phyloP scores from a whole-genome alignment of 2,797 vertebrate species.

The Karalla daura region DNA sequence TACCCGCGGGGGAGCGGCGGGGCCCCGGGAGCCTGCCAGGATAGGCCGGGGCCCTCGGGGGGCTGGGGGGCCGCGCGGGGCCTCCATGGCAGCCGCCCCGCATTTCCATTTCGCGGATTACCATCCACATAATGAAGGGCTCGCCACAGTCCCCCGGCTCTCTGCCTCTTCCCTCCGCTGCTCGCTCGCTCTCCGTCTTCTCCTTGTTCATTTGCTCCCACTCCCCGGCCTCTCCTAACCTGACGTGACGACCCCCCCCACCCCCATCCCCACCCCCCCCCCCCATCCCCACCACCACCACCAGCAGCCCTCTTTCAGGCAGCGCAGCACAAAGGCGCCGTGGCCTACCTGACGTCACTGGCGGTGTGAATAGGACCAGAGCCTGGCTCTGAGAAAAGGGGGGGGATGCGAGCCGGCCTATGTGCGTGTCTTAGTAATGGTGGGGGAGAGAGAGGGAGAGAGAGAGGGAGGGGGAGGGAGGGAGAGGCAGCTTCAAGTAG shows the following conservation, averaged over 20 bases:
- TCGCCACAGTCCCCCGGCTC: slow-evolving; percentile 22
- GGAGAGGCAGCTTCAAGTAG: slow-evolving; percentile 47
- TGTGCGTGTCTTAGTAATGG: slow-evolving; percentile 17
- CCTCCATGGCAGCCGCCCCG: neutral
- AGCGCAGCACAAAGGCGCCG: slow-evolving; percentile 60
- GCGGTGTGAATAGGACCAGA: slow-evolving; percentile 53
- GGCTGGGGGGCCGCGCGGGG: slow-evolving; percentile 15
- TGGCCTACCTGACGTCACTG: slow-evolving; percentile 66
- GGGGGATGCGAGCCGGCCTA: slow-evolving; percentile 16
- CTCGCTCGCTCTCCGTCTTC: slow-evolving; percentile 35
- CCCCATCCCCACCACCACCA: slow-evolving; percentile 61
- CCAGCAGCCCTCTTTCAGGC: slow-evolving; percentile 52
- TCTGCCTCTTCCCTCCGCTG: slow-evolving; percentile 16
- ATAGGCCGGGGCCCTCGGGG: slow-evolving; percentile 2
- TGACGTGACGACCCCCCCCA: slow-evolving; percentile 67
- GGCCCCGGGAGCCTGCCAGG: neutral
- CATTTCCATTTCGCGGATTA: slow-evolving; percentile 32
- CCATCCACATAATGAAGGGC: slow-evolving; percentile 33
- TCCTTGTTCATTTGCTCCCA: slow-evolving; percentile 42
- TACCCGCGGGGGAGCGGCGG: slow-evolving; percentile 34
- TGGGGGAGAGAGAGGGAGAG: neutral
- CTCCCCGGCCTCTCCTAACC: slow-evolving; percentile 41
- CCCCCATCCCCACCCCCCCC: slow-evolving; percentile 43
- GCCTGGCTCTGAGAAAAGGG: slow-evolving; percentile 30
- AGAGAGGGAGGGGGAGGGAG: slow-evolving; percentile 3